Percentiles rank a stretch among this genome's conserved stretches.
phyloP scores from a whole-genome alignment of 2,113 vertebrate species.

The Candoia aspera region DNA sequence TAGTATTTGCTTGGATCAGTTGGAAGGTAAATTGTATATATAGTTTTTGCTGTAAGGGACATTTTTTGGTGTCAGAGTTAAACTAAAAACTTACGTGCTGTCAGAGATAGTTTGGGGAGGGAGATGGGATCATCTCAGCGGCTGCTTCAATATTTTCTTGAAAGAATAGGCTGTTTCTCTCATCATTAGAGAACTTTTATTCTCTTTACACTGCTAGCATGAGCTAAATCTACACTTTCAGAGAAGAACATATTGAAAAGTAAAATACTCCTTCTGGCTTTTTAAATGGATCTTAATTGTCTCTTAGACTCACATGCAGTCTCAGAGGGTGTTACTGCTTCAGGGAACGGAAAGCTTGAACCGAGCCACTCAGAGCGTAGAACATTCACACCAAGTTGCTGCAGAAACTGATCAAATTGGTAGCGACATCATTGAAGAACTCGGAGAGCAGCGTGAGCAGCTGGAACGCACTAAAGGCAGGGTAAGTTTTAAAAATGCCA shows the following conservation, averaged over 20 bases:
- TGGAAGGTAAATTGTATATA: not conserved
- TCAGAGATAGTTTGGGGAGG: not conserved
- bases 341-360: slow-evolving; percentile 90
- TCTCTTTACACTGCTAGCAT: not conserved
- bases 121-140: not conserved
- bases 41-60: not conserved
- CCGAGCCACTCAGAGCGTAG: slow-evolving; percentile 88
- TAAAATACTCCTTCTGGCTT: slow-evolving; percentile 17
- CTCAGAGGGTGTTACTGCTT: slow-evolving; percentile 88
- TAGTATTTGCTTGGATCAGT: not conserved
- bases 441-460: slow-evolving; percentile 93
- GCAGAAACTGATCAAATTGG: slow-evolving; percentile 90
- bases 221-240: not conserved
- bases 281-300: not conserved
- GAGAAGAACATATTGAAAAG: slow-evolving; percentile 18
- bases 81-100: not conserved
- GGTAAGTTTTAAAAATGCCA: slow-evolving; percentile 70
- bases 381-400: slow-evolving; percentile 89
- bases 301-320: slow-evolving; percentile 82
- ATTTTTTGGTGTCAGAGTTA: not conserved
- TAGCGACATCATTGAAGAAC: slow-evolving; percentile 91
- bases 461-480: slow-evolving; percentile 88
- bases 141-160: not conserved
- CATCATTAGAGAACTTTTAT: not conserved
- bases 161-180: not conserved